Conservation (phyloP, 2,113 vertebrate species). For the Dendrocopos noguchii region DNA sequence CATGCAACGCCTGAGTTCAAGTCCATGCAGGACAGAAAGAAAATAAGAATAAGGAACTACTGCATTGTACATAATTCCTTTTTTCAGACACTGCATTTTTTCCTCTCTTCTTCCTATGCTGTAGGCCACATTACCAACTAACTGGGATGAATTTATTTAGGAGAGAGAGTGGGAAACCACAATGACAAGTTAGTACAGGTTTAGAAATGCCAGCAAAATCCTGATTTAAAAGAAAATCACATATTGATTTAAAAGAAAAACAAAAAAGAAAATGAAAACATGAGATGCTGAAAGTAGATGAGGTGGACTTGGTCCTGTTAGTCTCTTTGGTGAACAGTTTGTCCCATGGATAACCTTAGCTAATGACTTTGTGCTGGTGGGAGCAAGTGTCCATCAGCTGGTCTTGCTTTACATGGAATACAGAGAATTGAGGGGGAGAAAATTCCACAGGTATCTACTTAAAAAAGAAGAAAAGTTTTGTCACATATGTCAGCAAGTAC, state of each 20-base stretch:
- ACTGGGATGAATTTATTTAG: background rate
- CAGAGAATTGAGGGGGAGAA: rapidly evolving
- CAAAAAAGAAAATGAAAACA: background rate
- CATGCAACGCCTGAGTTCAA: conserved; percentile 27
- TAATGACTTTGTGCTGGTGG: background rate
- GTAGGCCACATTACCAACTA: background rate
- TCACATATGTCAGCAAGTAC: background rate
- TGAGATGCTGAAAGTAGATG: background rate
- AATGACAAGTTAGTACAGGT: background rate
- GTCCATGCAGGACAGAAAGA: conserved; percentile 20
- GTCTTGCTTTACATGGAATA: background rate
- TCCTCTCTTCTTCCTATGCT: background rate
- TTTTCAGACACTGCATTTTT: conserved; percentile 24
- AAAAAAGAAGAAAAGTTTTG: background rate
- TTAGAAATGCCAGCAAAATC: conserved; percentile 24
- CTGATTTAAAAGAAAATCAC: background rate
- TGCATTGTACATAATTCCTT: background rate
- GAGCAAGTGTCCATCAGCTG: background rate
- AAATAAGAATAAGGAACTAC: background rate
- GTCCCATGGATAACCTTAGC: background rate
- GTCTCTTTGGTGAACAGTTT: background rate
- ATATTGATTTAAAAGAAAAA: background rate
- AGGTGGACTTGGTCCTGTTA: background rate
- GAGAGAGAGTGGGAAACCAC: background rate
- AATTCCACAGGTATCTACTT: background rate